phyloP scores from a whole-genome alignment of 2,797 vertebrate genomes.

The Erithacus rubecula region DNA sequence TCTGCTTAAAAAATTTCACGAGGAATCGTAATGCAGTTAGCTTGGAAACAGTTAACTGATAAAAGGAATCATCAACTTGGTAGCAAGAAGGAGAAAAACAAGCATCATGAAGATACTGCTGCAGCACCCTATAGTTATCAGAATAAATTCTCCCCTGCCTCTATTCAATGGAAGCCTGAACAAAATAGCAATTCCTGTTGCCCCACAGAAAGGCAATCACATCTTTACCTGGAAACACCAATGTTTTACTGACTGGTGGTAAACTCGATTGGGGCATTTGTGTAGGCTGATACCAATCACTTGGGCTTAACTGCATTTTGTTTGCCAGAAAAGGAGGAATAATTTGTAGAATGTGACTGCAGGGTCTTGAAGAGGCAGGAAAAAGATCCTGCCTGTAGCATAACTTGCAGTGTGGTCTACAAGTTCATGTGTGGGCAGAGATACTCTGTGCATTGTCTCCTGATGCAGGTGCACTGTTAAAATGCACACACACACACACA shows the following conservation, averaged over 20 bases:
- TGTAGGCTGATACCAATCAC: conserved; percentile 15
- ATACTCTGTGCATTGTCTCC: not conserved
- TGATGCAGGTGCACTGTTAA: not conserved
- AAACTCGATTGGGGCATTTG: conserved; percentile 23
- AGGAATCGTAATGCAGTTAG: not conserved
- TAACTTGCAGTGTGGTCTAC: conserved; percentile 8
- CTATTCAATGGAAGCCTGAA: not conserved
- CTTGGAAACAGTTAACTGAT: conserved; percentile 16
- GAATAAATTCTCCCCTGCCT: not conserved
- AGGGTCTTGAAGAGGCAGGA: not conserved
- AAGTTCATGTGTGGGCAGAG: not conserved
- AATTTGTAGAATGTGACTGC: not conserved
- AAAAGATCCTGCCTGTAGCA: not conserved
- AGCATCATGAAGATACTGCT: not conserved
- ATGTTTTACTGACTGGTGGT: not conserved
- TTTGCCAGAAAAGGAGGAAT: not conserved
- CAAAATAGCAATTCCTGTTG: not conserved
- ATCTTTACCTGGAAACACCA: not conserved
- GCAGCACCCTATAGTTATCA: not conserved
- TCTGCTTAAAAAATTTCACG: not conserved
- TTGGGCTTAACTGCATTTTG: conserved; percentile 19
- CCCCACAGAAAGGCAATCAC: not conserved
- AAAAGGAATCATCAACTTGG: not conserved
- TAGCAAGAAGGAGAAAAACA: not conserved
- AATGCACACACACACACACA: not conserved